A percentile compares a stretch with the other conserved stretches of the same genome.
These are phyloP conservation scores for Himantopus leucocephalus DNA, from an alignment of 2,113 vertebrate genomes.

Conservation along the genomic window DNA sequence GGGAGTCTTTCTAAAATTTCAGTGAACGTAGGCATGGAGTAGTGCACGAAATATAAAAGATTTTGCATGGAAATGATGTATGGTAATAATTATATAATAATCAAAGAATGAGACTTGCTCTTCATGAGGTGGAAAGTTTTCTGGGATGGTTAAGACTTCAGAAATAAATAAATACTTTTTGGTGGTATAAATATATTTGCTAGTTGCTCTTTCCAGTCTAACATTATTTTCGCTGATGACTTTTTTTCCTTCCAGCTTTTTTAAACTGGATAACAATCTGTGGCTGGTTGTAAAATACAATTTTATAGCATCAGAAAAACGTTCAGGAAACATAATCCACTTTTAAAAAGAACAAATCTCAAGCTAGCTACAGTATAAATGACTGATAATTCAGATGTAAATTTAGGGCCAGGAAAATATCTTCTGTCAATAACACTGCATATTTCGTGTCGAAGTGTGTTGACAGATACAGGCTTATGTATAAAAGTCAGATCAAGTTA, in stretches of 20 bases:
- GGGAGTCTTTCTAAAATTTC: not conserved
- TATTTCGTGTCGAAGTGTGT: constrained; percentile 13
- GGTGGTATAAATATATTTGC: not conserved
- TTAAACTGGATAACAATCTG: not conserved
- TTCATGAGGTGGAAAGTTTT: not conserved
- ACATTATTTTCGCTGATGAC: not conserved
- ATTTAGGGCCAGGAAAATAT: not conserved
- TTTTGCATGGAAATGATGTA: not conserved
- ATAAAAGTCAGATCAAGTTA: not conserved
- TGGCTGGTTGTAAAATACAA: not conserved
- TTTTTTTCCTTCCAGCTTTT: too few species aligned
- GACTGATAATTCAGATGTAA: not conserved
- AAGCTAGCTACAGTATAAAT: not conserved
- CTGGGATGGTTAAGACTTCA: not conserved
- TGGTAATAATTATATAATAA: not conserved
- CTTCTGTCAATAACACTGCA: constrained; percentile 7
- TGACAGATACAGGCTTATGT: not conserved
- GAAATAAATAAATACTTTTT: not conserved
- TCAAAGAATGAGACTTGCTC: not conserved
- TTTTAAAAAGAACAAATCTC: not conserved
- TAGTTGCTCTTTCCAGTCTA: not conserved
- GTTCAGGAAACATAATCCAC: not conserved
- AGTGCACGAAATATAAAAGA: not conserved
- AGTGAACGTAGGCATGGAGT: not conserved
- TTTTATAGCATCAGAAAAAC: not conserved